Percentiles rank a stretch among this genome's conserved stretches.
phyloP scores from a whole-genome alignment of 2,113 vertebrate species.

The Malurus elegans region DNA sequence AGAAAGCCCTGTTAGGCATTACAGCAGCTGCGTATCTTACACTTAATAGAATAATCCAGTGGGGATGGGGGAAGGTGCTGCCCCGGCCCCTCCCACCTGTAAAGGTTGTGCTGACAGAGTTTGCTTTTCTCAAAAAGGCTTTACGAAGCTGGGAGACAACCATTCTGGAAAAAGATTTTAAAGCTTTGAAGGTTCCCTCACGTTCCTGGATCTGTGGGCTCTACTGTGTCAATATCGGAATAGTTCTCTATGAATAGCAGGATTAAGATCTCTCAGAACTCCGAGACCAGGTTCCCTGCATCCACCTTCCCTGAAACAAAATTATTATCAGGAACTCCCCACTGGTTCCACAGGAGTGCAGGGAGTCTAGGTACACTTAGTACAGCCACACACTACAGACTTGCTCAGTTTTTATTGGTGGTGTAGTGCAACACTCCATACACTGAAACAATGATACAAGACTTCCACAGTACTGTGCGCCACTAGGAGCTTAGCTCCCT shows the following conservation, averaged over 20 bases:
- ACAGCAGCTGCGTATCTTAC: not conserved
- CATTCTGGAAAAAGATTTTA: fast-evolving
- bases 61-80: not conserved
- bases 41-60: not conserved
- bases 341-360: fast-evolving
- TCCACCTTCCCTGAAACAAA: not conserved
- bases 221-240: not conserved
- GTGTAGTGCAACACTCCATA: not conserved
- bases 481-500: not conserved
- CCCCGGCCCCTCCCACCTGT: not conserved
- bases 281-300: too few relatives aligned
- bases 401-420: not conserved
- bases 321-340: not conserved
- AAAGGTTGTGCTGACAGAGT: not conserved
- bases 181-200: not conserved
- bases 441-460: not conserved
- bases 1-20: not conserved
- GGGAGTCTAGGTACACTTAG: not conserved
- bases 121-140: not conserved
- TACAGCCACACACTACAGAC: not conserved
- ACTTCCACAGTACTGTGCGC: not conserved
- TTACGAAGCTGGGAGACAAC: fast-evolving
- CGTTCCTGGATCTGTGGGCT: not conserved
- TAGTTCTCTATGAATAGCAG: not conserved
- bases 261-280: not conserved